These are phyloP conservation scores for Zootermopsis nevadensis DNA, from an alignment of 2,888 invertebrate species.

Conservation along the genomic window DNA sequence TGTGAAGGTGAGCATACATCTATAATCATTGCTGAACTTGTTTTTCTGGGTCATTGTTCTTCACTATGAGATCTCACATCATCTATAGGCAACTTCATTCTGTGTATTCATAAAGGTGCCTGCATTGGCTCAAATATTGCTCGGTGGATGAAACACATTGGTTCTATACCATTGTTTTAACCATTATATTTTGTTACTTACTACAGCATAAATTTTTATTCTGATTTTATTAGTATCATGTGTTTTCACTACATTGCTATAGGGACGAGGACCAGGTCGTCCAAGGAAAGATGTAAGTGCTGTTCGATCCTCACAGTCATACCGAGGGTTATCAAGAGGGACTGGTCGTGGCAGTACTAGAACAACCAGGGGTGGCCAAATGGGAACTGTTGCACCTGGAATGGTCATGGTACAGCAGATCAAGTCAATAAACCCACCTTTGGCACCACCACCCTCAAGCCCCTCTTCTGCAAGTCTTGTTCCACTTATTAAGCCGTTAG, in stretches of 20 bases:
- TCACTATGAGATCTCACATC: no score
- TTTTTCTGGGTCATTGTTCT: no score
- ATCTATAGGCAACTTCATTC: no score
- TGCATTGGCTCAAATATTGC: no score
- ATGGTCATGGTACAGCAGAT: slow-evolving; percentile 49
- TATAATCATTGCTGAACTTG: no score
- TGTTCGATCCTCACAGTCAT: slow-evolving; percentile 6
- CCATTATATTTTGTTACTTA: no score
- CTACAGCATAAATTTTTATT: no score
- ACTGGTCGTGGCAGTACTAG: slow-evolving; percentile 23
- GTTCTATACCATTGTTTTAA: no score
- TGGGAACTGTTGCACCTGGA: slow-evolving; percentile 21
- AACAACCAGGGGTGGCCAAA: slow-evolving; percentile 26
- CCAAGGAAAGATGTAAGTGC: slow-evolving; percentile 49
- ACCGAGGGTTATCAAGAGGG: slow-evolving; percentile 27
- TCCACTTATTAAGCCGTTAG: slow-evolving; percentile 49
- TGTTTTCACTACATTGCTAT: neutral
- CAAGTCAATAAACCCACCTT: slow-evolving; percentile 44
- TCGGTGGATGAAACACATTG: no score
- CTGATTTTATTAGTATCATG: no score
- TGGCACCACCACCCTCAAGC: slow-evolving; percentile 37
- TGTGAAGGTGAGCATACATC: no score
- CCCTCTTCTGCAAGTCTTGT: slow-evolving; percentile 46
- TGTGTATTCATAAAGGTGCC: no score
- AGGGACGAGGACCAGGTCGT: slow-evolving; percentile 47